phyloP scores from a whole-genome alignment of 2,797 vertebrate genomes.

The Echiichthys vipera region DNA sequence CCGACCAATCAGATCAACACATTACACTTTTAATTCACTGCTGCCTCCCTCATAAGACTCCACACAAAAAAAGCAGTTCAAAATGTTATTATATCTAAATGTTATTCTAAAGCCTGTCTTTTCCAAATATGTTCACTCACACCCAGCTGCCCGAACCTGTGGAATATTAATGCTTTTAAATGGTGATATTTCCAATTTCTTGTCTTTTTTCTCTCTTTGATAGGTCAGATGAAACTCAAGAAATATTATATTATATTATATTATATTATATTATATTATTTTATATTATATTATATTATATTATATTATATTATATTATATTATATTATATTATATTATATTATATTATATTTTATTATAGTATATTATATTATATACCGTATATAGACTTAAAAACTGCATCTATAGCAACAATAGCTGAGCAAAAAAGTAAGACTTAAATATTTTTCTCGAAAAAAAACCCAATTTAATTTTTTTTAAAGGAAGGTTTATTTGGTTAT shows the following conservation, averaged over 20 bases:
- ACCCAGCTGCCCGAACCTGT: conserved; percentile 28
- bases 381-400: neutral
- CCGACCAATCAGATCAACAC: conserved; percentile 82
- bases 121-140: conserved; percentile 20
- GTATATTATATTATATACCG: too few relatives aligned
- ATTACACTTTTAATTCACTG: conserved; percentile 80
- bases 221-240: neutral
- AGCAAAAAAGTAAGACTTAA: neutral
- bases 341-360: too few relatives aligned
- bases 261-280: too few relatives aligned
- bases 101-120: conserved; percentile 46
- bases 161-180: conserved; percentile 34
- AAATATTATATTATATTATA: too few relatives aligned
- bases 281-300: too few relatives aligned
- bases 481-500: neutral
- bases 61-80: conserved; percentile 45
- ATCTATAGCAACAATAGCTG: neutral
- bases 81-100: conserved; percentile 59
- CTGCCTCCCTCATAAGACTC: conserved; percentile 71
- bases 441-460: neutral
- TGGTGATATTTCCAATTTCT: neutral
- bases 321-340: too few relatives aligned
- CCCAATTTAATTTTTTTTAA: neutral
- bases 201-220: conserved; percentile 6
- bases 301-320: too few relatives aligned